Evolutionary conservation across 2,888 invertebrate species (phyloP).

Genomic region (Polydrusus cervinus): DNA sequence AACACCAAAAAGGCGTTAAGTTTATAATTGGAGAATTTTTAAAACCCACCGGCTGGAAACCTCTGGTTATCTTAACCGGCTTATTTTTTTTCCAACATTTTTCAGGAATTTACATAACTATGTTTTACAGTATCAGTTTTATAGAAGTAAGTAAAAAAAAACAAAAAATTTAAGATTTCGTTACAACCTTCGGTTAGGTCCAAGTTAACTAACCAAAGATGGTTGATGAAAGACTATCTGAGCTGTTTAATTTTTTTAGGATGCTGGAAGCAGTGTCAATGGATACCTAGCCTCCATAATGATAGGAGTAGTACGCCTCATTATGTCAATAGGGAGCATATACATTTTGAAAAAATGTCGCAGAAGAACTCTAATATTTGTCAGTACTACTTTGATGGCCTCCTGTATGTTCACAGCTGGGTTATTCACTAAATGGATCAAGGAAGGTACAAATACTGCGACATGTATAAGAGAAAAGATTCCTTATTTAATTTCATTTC

Average conservation of each 20-base stretch:
- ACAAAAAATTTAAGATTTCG: too few species aligned
- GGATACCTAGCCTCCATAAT: constrained; percentile 75
- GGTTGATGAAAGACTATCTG: too few species aligned
- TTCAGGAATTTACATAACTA: constrained; percentile 76
- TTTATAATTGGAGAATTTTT: constrained; percentile 70
- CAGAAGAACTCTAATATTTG: constrained; percentile 73
- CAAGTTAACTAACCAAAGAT: background rate
- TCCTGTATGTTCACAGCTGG: constrained; percentile 75
- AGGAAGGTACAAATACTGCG: constrained; percentile 69
- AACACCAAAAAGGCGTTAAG: constrained; percentile 61
- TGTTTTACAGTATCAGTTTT: constrained; percentile 77
- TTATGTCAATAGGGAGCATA: constrained; percentile 75
- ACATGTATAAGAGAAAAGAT: too few species aligned
- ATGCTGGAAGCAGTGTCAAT: constrained; percentile 72
- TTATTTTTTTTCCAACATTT: constrained; percentile 77
- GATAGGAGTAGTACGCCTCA: constrained; percentile 74
- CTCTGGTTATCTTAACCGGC: constrained; percentile 73
- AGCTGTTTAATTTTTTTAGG: constrained; percentile 64
- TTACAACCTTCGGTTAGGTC: background rate
- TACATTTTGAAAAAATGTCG: constrained; percentile 73
- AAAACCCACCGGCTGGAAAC: constrained; percentile 76
- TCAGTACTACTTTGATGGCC: constrained; percentile 74
- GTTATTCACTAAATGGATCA: constrained; percentile 72
- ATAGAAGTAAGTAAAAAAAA: constrained; percentile 71
- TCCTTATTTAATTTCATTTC: too few species aligned